These are phyloP conservation scores for Ovibos moschatus DNA, from an alignment of 2,113 vertebrate species.

Conservation along the genomic window DNA sequence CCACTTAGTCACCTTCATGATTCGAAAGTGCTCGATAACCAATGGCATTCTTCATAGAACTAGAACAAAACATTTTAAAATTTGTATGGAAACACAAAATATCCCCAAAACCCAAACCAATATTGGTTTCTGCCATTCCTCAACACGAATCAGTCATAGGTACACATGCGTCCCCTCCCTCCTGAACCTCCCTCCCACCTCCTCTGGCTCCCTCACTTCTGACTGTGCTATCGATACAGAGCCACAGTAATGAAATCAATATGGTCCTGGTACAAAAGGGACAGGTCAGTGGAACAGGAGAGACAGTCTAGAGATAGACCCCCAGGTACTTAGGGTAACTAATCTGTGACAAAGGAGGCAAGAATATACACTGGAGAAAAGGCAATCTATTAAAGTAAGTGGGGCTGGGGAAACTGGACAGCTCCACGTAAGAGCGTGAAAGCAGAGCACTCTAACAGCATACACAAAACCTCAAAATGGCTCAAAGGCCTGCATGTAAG, in stretches of 20 bases:
- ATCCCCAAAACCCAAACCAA: neutral
- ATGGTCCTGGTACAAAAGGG: neutral
- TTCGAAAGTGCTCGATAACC: neutral
- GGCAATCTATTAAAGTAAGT: neutral
- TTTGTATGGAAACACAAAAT: neutral
- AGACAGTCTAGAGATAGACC: neutral
- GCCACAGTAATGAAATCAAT: neutral
- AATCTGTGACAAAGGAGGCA: neutral
- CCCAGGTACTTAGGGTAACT: neutral
- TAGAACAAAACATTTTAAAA: neutral
- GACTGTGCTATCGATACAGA: neutral
- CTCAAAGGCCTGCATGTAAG: neutral
- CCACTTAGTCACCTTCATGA: too few relatives aligned
- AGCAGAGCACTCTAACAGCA: neutral
- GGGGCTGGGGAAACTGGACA: neutral
- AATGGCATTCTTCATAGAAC: neutral
- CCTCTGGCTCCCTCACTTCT: neutral
- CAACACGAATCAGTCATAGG: neutral
- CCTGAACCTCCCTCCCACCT: neutral
- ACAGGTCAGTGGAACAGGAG: neutral
- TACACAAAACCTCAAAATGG: neutral
- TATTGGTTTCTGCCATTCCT: neutral
- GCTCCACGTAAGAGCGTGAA: neutral
- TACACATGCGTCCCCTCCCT: neutral
- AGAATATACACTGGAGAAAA: neutral